These are phyloP conservation scores for Noctua janthe DNA, from an alignment of 2,888 invertebrate genomes.

Conservation along the genomic window DNA sequence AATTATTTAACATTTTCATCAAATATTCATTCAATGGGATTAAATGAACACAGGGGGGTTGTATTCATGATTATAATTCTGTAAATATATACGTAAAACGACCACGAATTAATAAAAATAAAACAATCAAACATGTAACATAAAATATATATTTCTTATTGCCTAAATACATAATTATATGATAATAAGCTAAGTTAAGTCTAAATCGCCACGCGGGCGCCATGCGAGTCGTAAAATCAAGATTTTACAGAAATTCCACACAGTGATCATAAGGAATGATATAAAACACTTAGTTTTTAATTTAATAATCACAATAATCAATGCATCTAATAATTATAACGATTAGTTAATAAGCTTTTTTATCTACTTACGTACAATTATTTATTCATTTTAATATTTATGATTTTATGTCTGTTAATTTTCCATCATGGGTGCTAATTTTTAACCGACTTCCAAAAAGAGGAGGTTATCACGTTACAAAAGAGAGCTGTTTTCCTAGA, in stretches of 20 bases:
- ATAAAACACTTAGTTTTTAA: conserved; percentile 30
- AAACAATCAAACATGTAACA: conserved; percentile 66
- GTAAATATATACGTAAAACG: no score
- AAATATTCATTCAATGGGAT: no score
- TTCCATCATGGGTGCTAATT: not conserved
- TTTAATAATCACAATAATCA: conserved; percentile 44
- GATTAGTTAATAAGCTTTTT: conserved; percentile 42
- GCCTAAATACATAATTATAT: conserved; percentile 72
- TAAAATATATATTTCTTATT: conserved; percentile 80
- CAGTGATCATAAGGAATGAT: conserved; percentile 52
- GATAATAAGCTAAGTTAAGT: conserved; percentile 60
- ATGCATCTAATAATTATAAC: conserved; percentile 30
- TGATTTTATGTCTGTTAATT: conserved; percentile 4
- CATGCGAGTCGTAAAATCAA: conserved; percentile 29
- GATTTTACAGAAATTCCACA: conserved; percentile 36
- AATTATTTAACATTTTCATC: no score
- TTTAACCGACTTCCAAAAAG: no score
- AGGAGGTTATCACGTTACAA: not conserved
- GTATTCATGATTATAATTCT: no score
- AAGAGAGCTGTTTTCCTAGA: conserved; percentile 15
- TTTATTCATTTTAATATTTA: not conserved
- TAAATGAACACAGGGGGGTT: no score
- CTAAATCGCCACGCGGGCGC: conserved; percentile 61
- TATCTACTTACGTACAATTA: conserved; percentile 37
- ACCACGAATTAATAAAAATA: conserved; percentile 37